Base-by-base conservation (phyloP, 2,888 invertebrate genomes). In the Habroteleia sp. region DNA sequence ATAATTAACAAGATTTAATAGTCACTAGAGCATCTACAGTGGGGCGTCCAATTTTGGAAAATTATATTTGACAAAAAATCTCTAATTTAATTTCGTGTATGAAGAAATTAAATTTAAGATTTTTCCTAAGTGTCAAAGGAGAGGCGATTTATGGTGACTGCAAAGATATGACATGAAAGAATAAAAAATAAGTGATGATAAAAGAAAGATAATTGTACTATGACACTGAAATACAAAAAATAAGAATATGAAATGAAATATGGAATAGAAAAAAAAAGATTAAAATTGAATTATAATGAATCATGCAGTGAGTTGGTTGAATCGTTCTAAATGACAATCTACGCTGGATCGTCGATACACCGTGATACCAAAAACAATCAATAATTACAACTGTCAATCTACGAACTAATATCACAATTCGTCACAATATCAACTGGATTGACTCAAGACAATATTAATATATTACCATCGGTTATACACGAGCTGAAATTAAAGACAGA, bases 381-480 rank as follows among this genome's bases (percentile, higher is more conserved):
- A 60, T 50, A 46, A 60, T 79, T 74, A 81, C 79, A 81, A 81
- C 73, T 74, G 76, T 80, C 77, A 77, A 81, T 82, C 82, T 83
- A 85, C 80, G 58, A 29, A 79, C 79, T 81, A 84, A 77, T 71
- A 25, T 80, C 78, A 81, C 78, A 77, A 79, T 71, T 69, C 65
- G 68, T 79, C 74, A 79, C 78, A 80, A 79, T 77, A 73, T 73
- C 44, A 66, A 76, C 50, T 69, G 58, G 41, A 77, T 25, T 54
- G 68, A 50, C 23, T 60, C 76, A 79, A 77, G 73, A 72, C 73
- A 69, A 76, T 77, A 66, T 63, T 39, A 41, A 69, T 60, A 44
- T 66, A 41, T 65, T 77, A 76, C 56, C 66, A 60, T 76, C 69
- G 33, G 52, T 69, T 56, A 52, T 58, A 66, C n/a, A 72, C 56